A percentile compares a stretch with the other conserved stretches of the same genome.
Evolutionary conservation across 2,888 invertebrate genomes (phyloP).

Genomic region (Kryphioiulus occultus): DNA sequence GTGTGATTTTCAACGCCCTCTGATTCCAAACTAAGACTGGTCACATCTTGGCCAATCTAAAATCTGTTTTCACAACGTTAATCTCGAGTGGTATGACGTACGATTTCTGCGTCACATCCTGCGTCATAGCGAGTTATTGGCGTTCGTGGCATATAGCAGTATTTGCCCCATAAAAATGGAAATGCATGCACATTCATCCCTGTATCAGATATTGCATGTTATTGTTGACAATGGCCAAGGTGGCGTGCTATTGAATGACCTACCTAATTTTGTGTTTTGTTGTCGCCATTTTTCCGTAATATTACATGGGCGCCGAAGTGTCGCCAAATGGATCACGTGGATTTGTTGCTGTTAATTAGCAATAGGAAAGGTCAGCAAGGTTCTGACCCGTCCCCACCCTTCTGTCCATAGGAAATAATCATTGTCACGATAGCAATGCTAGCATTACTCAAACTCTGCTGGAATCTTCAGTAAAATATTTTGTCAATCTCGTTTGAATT

Average conservation of each 20-base stretch:
- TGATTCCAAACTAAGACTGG: no score
- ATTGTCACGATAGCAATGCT: no score
- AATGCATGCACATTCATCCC: neutral
- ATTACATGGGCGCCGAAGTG: neutral
- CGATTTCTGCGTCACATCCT: neutral
- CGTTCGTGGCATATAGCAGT: neutral
- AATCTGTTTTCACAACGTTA: neutral
- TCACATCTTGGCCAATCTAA: no score
- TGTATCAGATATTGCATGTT: neutral
- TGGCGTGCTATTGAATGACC: neutral
- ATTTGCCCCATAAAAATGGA: slow-evolving; percentile 4
- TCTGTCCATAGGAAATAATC: no score
- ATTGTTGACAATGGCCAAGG: neutral
- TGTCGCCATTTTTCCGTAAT: neutral
- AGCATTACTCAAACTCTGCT: no score
- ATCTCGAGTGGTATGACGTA: neutral
- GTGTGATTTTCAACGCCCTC: neutral
- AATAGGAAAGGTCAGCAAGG: neutral
- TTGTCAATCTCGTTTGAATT: no score
- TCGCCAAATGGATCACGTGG: neutral
- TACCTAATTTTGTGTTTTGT: neutral
- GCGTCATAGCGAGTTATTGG: neutral
- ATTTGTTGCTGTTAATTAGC: neutral
- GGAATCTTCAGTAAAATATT: no score
- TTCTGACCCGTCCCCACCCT: no score